Evolutionary conservation across 2,888 invertebrate genomes (phyloP), one percentile per base, ranked within the genome.

Genomic region (Xestia ashworthii): DNA sequence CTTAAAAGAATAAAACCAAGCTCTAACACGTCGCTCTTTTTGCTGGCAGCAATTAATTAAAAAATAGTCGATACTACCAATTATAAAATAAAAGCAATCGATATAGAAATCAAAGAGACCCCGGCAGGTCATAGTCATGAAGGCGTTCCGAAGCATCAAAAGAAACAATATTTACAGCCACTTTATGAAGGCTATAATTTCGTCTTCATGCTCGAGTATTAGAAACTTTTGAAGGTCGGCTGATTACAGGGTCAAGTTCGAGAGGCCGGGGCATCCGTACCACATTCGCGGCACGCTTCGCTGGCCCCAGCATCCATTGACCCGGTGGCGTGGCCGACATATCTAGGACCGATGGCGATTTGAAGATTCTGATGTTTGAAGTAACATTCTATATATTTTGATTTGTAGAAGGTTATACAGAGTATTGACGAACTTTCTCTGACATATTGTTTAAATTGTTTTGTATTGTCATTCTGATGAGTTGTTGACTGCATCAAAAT

Each of bases 161-260:
- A 74, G 60, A 73, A 83, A 75, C 65, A 80, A 79, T 75, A 80
- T 84, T 84, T 84, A 84, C 69, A 74, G 70, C 60, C 70, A 71
- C 22, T 78, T 68, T 70, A 69, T 48, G 25, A 67, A 67, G 55
- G 41, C 72, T 85, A 77, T 84, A 87, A 87, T 87, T 82, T 82
- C 65, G 60, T 75, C 68, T 77, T 84, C 50, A 82, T 50, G 68
- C 58, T 75, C 53, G 75, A 76, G 65, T 84, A 80, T 83, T 88
- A 81, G 79, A 87, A 83, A 87, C 81, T 82, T 83, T 73, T 82
- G 76, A 85, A 88, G 83, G 80, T 80, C 76, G 79, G 58, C 46
- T 73, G 76, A 78, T 80, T 76, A 71, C 71, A 88, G 86, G 91
- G 92, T 91, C 94, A 94, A 94, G 95, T 94, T 94, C 95, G 93